These are phyloP conservation scores for Prenolepis imparis DNA, from an alignment of 2,888 invertebrate species.

Conservation along the genomic window DNA sequence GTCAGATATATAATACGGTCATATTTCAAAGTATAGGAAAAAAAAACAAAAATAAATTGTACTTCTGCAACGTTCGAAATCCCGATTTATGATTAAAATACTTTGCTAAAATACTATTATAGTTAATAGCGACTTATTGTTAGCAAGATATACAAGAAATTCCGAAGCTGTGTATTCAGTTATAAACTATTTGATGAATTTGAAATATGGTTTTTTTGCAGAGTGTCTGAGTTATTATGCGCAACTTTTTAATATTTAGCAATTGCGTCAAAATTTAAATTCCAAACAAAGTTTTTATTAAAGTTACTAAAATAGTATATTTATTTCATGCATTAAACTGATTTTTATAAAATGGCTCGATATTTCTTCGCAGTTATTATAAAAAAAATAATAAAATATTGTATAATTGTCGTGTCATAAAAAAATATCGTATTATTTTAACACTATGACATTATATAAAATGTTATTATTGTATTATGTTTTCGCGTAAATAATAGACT, in stretches of 20 bases:
- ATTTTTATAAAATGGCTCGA: neutral
- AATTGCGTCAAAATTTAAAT: neutral
- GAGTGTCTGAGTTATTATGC: neutral
- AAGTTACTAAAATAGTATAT: neutral
- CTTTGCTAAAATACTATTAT: neutral
- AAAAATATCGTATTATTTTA: neutral
- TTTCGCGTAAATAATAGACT: neutral
- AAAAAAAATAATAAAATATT: slow-evolving; percentile 8
- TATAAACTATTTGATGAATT: neutral
- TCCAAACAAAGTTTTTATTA: neutral
- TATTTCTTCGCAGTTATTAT: neutral
- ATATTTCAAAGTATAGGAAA: slow-evolving; percentile 35
- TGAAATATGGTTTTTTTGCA: neutral
- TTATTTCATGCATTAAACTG: neutral
- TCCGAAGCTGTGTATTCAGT: neutral
- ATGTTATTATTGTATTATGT: neutral
- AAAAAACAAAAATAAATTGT: neutral
- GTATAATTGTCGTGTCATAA: too few species aligned
- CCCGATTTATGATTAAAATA: neutral
- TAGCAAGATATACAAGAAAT: neutral
- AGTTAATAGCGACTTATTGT: neutral
- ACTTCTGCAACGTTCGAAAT: neutral
- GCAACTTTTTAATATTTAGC: neutral
- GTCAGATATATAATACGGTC: slow-evolving; percentile 9
- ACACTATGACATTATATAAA: neutral